Evolutionary conservation across 2,888 invertebrate species (phyloP), one percentile per base, ranked within the genome.

Genomic region (Pollenia labialis): DNA sequence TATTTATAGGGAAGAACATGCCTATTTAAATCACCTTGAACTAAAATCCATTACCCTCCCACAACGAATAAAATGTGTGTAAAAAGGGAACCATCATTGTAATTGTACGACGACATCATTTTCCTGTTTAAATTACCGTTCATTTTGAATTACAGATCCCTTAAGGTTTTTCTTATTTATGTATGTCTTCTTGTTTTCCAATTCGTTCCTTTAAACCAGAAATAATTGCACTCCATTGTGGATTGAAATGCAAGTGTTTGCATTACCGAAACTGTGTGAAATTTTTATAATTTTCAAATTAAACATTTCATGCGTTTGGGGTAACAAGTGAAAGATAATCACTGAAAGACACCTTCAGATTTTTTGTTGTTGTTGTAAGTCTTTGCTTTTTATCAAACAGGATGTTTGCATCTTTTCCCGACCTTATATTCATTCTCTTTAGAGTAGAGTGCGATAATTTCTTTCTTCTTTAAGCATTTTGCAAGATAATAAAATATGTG

Each of bases 401-500:
- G 84, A 87, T 81, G 84, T 77, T 80, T 87, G 77, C 84, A 87
- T 72, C 81, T 84, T 87, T 86, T 76, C 62, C 69, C 71, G 56
- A 18, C 62, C 76, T 52, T 44, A 60, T 44, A 46, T 50, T 50
- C 14, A 46, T 50, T 50, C 14, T 42, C n/a, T 10, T 52, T 23
- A 32, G 16, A 44, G 11, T 46, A 6, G 16, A 66, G 46, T 77
- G 54, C 66, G 12, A 46, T 40, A 46, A 8, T 54, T 56, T 77
- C 32, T 56, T 77, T 44, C 46, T 40, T 1, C 40, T 58, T 58
- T 42, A 54, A 32, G 32, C 9, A 54, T 66, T 76, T 58, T 14
- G 40, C 14, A 52, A 52, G 54, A 23, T 60, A 54, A 58, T 64
- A 23, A 54, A 82, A 14, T 52, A 9, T 60, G 42, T 62, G 84